Conservation (phyloP, 2,888 invertebrate species). For the Acronicta leporina region DNA sequence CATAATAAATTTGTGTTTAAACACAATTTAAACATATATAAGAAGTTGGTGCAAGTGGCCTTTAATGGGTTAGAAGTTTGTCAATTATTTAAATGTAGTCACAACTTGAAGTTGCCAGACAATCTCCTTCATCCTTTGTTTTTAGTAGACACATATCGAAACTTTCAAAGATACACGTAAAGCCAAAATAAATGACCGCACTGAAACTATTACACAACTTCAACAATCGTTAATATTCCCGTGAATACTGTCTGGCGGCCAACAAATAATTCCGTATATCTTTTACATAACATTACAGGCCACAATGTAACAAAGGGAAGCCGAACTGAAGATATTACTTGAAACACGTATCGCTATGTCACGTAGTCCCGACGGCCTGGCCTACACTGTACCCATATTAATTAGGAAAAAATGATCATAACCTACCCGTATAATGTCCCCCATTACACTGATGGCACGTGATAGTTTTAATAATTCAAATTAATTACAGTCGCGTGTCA, state of each 20-base stretch:
- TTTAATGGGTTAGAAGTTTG: no score
- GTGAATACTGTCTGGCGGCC: slow-evolving; percentile 33
- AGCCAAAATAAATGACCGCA: slow-evolving; percentile 12
- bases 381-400: slow-evolving; percentile 41
- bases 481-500: slow-evolving; percentile 54
- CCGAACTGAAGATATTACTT: slow-evolving; percentile 36
- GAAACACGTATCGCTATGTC: slow-evolving; percentile 33
- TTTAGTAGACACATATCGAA: neutral
- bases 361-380: slow-evolving; percentile 31
- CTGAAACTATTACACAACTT: slow-evolving; percentile 17
- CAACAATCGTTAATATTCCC: slow-evolving; percentile 27
- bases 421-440: slow-evolving; percentile 55
- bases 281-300: slow-evolving; percentile 43
- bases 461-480: slow-evolving; percentile 54
- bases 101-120: no score
- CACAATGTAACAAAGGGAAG: slow-evolving; percentile 41
- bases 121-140: neutral
- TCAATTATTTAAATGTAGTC: no score
- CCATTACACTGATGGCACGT: slow-evolving; percentile 48
- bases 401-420: slow-evolving; percentile 50
- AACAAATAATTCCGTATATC: slow-evolving; percentile 39
- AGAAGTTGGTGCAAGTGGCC: no score
- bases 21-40: no score
- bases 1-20: no score
- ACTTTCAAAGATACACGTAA: neutral